These are phyloP conservation scores for Lerema accius DNA, from an alignment of 1,140 invertebrate species.

Conservation along the genomic window DNA sequence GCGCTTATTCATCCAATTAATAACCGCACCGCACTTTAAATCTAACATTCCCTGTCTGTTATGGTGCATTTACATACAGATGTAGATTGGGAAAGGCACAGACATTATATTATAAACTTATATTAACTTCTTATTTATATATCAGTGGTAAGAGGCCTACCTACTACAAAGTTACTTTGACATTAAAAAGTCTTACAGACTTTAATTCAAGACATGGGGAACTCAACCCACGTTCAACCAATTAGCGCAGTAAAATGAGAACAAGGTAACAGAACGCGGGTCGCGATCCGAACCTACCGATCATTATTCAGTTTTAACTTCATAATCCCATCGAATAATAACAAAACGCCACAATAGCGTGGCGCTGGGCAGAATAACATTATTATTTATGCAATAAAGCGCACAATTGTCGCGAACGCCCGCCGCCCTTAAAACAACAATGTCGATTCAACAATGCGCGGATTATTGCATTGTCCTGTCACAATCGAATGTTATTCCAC, in stretches of 20 bases:
- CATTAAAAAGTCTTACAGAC: too few species aligned
- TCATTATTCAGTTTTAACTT: slow-evolving; percentile 42
- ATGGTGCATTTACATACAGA: too few species aligned
- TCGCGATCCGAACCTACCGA: slow-evolving; percentile 17
- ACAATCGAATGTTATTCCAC: slow-evolving; percentile 63
- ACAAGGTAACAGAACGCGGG: slow-evolving; percentile 1
- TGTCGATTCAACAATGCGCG: slow-evolving; percentile 78
- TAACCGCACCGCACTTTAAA: too few species aligned
- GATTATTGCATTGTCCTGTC: slow-evolving; percentile 79
- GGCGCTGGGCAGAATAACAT: slow-evolving; percentile 71
- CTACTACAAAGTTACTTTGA: too few species aligned
- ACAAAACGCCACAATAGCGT: slow-evolving; percentile 70
- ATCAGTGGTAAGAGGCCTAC: too few species aligned
- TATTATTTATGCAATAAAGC: slow-evolving; percentile 82
- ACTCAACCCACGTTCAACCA: not conserved
- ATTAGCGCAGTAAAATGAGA: slow-evolving; percentile 6
- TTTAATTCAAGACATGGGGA: too few species aligned
- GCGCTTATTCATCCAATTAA: too few species aligned
- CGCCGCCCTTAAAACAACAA: slow-evolving; percentile 81
- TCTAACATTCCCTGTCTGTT: too few species aligned
- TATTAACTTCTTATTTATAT: too few species aligned
- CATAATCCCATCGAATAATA: slow-evolving; percentile 49
- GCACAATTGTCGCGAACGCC: slow-evolving; percentile 73
- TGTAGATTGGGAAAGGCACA: too few species aligned
- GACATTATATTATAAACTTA: too few species aligned